Base-by-base conservation (phyloP, 1,140 invertebrate species). In the Centruroides sculpturatus region DNA sequence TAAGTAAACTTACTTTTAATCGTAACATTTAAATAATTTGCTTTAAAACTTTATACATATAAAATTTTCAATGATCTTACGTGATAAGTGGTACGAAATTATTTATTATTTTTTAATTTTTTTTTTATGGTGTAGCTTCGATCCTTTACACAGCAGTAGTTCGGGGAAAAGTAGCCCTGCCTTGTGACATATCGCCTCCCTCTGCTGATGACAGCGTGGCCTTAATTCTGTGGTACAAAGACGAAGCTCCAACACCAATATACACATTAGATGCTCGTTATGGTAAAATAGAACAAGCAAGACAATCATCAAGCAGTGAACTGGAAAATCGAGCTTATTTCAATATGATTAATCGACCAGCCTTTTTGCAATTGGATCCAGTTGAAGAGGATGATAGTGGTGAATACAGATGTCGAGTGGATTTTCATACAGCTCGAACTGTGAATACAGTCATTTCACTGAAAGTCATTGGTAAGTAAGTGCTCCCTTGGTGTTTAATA, bases 381-480 rank as follows among this genome's bases (percentile, higher is more conserved):
- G 85, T 91, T 12, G 83, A 85, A 66, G 75, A 77, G 62, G 81
- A 84, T 64, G 89, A 92, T 71, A 86, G 88, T 70, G 89, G 88
- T n/a, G 79, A 88, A 62, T 92, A 92, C 71, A 77, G 89, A 59
- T 92, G 89, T 73, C 78, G 90, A 61, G 90, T 92, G 4, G 90
- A 92, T 72, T 93, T 92, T 74, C 83, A 83, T 69, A 89, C 89
- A 69, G 89, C 88, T 11, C 88, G 88, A 0, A 92, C 90, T 4
- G 81, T 87, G 66, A 92, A 92, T 74, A 87, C 85, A 71, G 84
- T 89, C 75, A 87, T 92, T 70, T 86, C 87, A 72, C 81, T 93
- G 66, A 89, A 87, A 66, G 87, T 92, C 65, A 90, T 92, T 72
- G 87, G 90, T 93, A 79, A 84, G 84, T 93, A 79, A 84, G 84